These are phyloP conservation scores for Leptinotarsa defecta DNA, from an alignment of 1,140 invertebrate genomes.

Conservation along the genomic window DNA sequence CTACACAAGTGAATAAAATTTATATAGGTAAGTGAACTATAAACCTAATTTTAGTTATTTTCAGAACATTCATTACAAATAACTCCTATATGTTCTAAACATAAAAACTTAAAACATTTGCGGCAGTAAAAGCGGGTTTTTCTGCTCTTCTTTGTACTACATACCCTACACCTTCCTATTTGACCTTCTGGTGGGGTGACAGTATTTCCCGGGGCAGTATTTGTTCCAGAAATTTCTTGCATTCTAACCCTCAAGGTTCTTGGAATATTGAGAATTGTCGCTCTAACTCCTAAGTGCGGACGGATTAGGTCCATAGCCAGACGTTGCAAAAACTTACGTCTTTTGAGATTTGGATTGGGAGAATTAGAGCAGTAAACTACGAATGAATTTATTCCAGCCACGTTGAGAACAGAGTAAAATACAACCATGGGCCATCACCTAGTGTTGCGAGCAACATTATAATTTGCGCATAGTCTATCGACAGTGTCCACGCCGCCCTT, in stretches of 20 bases:
- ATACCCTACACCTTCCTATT: constrained; percentile 8
- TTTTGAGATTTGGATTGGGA: neutral
- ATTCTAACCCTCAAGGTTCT: neutral
- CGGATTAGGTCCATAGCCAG: neutral
- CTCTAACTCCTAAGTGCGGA: neutral
- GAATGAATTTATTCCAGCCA: constrained; percentile 27
- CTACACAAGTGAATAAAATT: neutral
- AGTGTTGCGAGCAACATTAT: constrained; percentile 24
- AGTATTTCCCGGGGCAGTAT: constrained; percentile 3
- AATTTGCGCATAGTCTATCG: constrained; percentile 24
- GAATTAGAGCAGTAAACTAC: constrained; percentile 20
- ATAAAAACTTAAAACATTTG: constrained; percentile 23
- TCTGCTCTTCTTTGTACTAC: constrained; percentile 7
- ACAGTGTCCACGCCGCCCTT: constrained; percentile 24
- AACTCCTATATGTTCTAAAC: constrained; percentile 11
- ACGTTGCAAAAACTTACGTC: neutral
- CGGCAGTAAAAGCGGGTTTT: constrained; percentile 13
- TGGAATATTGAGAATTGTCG: neutral
- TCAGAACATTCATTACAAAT: constrained; percentile 16
- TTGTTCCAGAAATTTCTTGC: constrained; percentile 3
- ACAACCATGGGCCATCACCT: constrained; percentile 28
- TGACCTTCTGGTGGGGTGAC: neutral
- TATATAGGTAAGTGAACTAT: neutral
- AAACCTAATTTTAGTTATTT: neutral
- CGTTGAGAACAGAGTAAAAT: constrained; percentile 26